Evolutionary conservation across 2,113 vertebrate species (phyloP), one percentile per base, ranked within the genome.

Genomic region (Limnothrissa miodon): DNA sequence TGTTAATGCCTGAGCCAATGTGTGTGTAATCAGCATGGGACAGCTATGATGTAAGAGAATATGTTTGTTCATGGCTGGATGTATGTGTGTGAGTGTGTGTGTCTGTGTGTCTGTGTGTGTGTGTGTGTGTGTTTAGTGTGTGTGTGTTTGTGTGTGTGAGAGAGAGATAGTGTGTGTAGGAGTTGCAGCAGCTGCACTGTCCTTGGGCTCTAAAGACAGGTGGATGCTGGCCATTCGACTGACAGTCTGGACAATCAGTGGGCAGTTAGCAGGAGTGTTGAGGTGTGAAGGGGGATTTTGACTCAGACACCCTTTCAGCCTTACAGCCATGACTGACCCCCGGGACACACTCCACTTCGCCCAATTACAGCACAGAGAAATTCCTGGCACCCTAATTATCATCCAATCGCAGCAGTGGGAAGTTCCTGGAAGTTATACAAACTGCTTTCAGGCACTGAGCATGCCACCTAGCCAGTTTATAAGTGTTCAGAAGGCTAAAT

Each of bases 1-100:
- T 15, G 29, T 36, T 9, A 5, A 74, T 36, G 29, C 15, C 33
- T 66, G 48, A 53, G 48, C 53, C 42, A 6, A 42, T 42, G 42
- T 56, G 66, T 5, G 1, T 39, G 66, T 36, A 66, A 33, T 36
- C 0, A 21, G 4, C 29, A 74, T 17, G 66, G 29, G 66, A 5
- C 4, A 36, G 15, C 66, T 39, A 74, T 74, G 33, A 15, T 74
- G 66, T 74, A 74, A 74, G 33, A 74, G 66, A 13, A 36, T 74
- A 33, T 74, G 66, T 74, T 29, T 74, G 66, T 74, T 29, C 36
- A 33, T 36, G 11, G 11, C 10, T 74, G 25, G 13, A 17, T 33
- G 29, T 74, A 33, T 74, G 66, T 70, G n/a, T 70, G 62, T 70
- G 62, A 33, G n/a, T 70, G 25, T 70, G 62, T 70, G 25, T 70